Conservation (phyloP, 1,140 invertebrate species). For the Neodiprion lecontei region DNA sequence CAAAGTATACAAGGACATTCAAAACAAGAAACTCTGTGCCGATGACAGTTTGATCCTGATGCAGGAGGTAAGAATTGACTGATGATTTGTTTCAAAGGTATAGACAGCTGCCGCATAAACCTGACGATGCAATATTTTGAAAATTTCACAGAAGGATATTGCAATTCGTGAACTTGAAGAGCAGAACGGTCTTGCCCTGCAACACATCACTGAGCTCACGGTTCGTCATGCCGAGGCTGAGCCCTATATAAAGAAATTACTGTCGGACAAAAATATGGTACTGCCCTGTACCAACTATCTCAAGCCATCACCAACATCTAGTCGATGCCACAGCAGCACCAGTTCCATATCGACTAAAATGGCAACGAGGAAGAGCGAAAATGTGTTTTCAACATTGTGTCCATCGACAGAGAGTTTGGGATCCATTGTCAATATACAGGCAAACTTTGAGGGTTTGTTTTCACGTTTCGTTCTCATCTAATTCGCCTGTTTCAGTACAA, state of each 20-base stretch:
- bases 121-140: constrained; percentile 13
- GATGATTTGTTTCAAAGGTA: neutral
- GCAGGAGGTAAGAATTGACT: constrained; percentile 44
- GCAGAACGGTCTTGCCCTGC: constrained; percentile 47
- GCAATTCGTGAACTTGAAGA: constrained; percentile 49
- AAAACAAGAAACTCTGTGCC: constrained; percentile 40
- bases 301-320: constrained; percentile 37
- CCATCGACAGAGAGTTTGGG: constrained; percentile 39
- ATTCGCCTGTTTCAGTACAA: too few relatives aligned
- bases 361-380: constrained; percentile 18
- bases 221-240: constrained; percentile 56
- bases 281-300: constrained; percentile 43
- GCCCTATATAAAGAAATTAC: constrained; percentile 52
- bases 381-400: constrained; percentile 21
- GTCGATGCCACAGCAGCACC: constrained; percentile 34
- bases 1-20: constrained; percentile 47
- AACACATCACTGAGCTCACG: constrained; percentile 54
- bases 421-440: constrained; percentile 41
- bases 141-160: constrained; percentile 49
- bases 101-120: neutral
- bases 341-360: constrained; percentile 26
- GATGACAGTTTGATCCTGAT: constrained; percentile 38
- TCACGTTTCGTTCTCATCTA: neutral
- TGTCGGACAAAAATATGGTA: constrained; percentile 44
- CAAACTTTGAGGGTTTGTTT: constrained; percentile 20